phyloP scores from a whole-genome alignment of 2,113 vertebrate species.

The Coturnix japonica region DNA sequence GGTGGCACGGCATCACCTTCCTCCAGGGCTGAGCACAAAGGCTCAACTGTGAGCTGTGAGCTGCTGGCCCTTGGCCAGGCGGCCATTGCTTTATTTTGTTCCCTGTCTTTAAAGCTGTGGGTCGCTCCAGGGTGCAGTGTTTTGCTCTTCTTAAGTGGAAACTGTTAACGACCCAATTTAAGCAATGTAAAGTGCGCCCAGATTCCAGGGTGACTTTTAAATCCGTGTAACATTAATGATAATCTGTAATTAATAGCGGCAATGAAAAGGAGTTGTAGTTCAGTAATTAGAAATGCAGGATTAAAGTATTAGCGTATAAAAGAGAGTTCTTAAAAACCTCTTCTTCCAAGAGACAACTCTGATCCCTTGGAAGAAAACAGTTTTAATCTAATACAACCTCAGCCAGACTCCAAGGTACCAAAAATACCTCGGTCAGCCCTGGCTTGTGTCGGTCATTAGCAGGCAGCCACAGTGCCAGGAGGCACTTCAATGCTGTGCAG shows the following conservation, averaged over 20 bases:
- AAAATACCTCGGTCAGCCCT: not conserved
- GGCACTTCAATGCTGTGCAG: not conserved
- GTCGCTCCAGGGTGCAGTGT: conserved; percentile 44
- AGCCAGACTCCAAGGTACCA: conserved; percentile 11
- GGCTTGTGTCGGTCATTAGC: not conserved
- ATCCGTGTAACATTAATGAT: conserved; percentile 20
- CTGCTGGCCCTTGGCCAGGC: conserved; percentile 25
- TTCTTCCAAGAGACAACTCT: conserved; percentile 13
- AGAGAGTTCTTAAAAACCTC: not conserved
- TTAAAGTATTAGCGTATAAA: conserved; percentile 46
- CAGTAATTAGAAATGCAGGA: conserved; percentile 51
- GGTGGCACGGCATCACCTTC: not conserved
- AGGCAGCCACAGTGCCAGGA: not conserved
- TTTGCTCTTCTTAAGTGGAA: conserved; percentile 69
- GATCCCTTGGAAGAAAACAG: not conserved
- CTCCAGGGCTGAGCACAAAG: not conserved
- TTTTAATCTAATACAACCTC: not conserved
- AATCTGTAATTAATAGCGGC: conserved; percentile 62
- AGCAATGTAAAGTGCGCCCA: conserved; percentile 21
- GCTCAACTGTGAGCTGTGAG: not conserved
- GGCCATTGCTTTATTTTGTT: conserved; percentile 39
- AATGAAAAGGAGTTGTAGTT: conserved; percentile 44
- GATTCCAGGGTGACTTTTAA: conserved; percentile 38
- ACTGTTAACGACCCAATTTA: conserved; percentile 68
- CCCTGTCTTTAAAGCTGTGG: conserved; percentile 55